Evolutionary conservation across 2,113 vertebrate species (phyloP).

Genomic region (Benitochromis conjunctus): DNA sequence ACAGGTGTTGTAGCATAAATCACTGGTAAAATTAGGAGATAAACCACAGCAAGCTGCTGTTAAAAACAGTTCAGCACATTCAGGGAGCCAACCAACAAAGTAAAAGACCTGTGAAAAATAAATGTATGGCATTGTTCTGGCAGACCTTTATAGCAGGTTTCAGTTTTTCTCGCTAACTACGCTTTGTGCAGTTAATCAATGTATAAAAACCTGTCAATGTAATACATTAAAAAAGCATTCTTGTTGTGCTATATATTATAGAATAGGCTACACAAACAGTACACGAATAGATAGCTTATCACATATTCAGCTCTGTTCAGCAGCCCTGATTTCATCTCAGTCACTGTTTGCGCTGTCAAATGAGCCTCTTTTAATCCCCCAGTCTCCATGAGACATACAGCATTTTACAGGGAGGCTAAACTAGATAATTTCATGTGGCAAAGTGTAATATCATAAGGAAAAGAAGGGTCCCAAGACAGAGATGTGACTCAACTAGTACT

Average conservation of each 20-base stretch:
- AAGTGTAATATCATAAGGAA: neutral
- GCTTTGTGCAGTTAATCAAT: neutral
- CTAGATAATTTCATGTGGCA: slow-evolving; percentile 23
- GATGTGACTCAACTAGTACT: neutral
- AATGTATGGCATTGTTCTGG: neutral
- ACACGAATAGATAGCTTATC: neutral
- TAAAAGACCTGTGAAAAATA: neutral
- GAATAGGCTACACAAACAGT: neutral
- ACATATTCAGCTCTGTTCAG: slow-evolving; percentile 16
- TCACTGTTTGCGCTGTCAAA: neutral
- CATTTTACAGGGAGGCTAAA: slow-evolving; percentile 33
- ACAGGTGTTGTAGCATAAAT: neutral
- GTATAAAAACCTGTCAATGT: neutral
- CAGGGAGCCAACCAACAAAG: neutral
- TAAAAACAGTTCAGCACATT: neutral
- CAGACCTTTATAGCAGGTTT: neutral
- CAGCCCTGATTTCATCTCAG: slow-evolving; percentile 4
- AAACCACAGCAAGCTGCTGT: neutral
- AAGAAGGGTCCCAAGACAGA: neutral
- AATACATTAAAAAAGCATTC: neutral
- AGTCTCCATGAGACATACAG: neutral
- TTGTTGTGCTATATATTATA: neutral
- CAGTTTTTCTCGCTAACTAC: neutral
- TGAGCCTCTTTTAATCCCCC: slow-evolving; percentile 20
- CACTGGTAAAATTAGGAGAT: neutral